Conservation (phyloP, 2,888 invertebrate species). For the Eustalomyia histrio region DNA sequence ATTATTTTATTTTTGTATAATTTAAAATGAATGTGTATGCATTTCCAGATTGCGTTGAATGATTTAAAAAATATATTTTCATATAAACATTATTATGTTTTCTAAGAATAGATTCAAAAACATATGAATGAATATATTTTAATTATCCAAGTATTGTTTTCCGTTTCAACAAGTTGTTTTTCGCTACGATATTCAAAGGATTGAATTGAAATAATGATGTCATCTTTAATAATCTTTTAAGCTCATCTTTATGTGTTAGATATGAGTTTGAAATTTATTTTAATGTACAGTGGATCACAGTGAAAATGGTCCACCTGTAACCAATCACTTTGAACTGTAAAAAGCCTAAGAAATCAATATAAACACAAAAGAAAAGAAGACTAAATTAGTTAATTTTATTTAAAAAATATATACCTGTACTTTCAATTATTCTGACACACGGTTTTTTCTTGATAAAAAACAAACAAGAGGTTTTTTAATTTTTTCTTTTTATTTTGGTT, state of each 20-base stretch:
- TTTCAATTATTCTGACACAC: no score
- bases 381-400: no score
- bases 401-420: no score
- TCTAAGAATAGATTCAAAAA: neutral
- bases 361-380: no score
- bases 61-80: neutral
- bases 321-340: no score
- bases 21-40: neutral
- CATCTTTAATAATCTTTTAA: neutral
- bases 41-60: neutral
- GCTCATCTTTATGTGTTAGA: neutral
- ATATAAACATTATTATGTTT: neutral
- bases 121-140: neutral
- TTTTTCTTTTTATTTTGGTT: no score
- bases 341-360: no score
- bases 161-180: neutral
- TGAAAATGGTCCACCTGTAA: no score
- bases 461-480: no score
- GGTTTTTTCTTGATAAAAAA: no score
- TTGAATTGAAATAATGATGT: neutral
- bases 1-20: conserved; percentile 7
- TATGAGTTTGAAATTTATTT: no score
- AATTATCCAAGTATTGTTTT: conserved; percentile 7
- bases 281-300: no score
- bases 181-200: neutral